These are phyloP conservation scores for Euplagia quadripunctaria DNA, from an alignment of 2,888 invertebrate species.

Conservation along the genomic window DNA sequence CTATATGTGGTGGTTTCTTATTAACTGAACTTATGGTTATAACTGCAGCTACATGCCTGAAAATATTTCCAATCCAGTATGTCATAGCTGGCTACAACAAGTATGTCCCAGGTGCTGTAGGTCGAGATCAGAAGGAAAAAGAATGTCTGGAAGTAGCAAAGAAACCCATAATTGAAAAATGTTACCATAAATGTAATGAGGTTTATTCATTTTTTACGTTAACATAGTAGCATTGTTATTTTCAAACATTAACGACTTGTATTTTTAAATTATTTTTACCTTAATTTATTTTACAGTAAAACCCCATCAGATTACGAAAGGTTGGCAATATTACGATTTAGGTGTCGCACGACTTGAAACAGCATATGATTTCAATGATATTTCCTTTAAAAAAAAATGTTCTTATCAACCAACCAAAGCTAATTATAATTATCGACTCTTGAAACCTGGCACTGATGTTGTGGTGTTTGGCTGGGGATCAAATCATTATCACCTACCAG, in stretches of 20 bases:
- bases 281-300: not conserved
- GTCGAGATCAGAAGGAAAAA: not conserved
- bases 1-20: not conserved
- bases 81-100: conserved; percentile 1
- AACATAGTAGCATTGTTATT: not conserved
- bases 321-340: not conserved
- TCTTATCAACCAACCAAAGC: not conserved
- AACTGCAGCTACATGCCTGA: not conserved
- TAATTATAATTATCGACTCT: too few relatives aligned
- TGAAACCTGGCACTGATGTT: not conserved
- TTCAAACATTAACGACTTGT: too few relatives aligned
- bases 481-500: not conserved
- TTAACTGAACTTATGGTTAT: not conserved
- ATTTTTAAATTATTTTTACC: not conserved
- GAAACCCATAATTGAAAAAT: not conserved
- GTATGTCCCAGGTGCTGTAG: not conserved
- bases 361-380: not conserved
- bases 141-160: conserved; percentile 1
- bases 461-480: conserved; percentile 2
- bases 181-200: not conserved
- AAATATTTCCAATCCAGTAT: not conserved
- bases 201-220: not conserved
- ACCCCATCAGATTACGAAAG: rapidly evolving
- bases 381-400: not conserved
- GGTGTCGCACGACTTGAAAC: not conserved